Evolutionary conservation across 2,797 vertebrate genomes (phyloP).

Genomic region (Poliocrania exsul): DNA sequence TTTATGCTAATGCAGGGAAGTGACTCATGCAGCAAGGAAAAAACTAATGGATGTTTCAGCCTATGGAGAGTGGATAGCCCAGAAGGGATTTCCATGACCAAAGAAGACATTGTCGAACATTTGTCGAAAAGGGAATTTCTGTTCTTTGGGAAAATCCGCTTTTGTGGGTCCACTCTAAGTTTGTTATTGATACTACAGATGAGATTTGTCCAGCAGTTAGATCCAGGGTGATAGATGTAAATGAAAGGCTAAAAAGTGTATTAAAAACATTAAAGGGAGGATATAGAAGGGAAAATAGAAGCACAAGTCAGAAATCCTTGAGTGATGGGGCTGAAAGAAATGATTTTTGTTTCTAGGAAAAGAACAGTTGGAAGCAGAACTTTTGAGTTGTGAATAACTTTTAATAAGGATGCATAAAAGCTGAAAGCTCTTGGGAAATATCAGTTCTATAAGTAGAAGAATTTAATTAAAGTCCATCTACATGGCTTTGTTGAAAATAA

Average conservation of each 20-base stretch:
- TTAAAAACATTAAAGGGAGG: neutral
- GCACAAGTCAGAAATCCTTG: neutral
- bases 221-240: neutral
- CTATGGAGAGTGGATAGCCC: neutral
- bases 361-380: neutral
- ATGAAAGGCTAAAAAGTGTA: neutral
- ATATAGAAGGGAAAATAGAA: neutral
- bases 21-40: neutral
- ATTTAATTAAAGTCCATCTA: conserved; percentile 29
- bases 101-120: neutral
- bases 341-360: neutral
- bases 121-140: neutral
- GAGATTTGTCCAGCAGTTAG: neutral
- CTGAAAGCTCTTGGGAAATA: conserved; percentile 7
- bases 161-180: neutral
- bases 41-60: neutral
- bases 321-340: neutral
- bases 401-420: neutral
- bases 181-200: neutral
- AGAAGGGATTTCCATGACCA: neutral
- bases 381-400: neutral
- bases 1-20: neutral
- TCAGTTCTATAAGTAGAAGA: neutral
- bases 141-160: neutral
- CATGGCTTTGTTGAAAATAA: neutral